Percentiles rank a stretch among this genome's conserved stretches.
phyloP scores from a whole-genome alignment of 2,888 invertebrate species.

The Eustalomyia histrio region DNA sequence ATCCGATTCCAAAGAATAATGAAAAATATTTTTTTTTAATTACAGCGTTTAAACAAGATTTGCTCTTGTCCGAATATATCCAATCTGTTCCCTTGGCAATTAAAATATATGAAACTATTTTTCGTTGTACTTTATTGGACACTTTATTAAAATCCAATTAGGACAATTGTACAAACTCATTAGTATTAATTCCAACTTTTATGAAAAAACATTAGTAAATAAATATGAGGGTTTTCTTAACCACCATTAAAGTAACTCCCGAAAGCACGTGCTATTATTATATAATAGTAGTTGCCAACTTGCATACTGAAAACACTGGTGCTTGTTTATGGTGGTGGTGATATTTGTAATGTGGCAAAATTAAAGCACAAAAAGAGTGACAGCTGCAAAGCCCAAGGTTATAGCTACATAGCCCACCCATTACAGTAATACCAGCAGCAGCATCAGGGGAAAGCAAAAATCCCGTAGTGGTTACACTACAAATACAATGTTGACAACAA shows the following conservation, averaged over 20 bases:
- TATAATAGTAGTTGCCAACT: constrained; percentile 15
- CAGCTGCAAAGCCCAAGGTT: constrained; percentile 68
- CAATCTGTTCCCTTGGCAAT: no score
- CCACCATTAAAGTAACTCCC: constrained; percentile 57
- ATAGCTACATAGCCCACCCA: constrained; percentile 49
- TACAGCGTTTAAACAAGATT: no score
- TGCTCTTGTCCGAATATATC: no score
- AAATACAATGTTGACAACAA: constrained; percentile 60
- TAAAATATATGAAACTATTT: background rate
- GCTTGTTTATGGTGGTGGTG: constrained; percentile 38
- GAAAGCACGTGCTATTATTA: constrained; percentile 38
- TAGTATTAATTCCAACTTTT: constrained; percentile 48
- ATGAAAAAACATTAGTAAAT: constrained; percentile 38
- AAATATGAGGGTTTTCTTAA: constrained; percentile 39
- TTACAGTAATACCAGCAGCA: constrained; percentile 28
- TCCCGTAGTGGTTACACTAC: constrained; percentile 46
- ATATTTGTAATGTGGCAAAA: background rate
- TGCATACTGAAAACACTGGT: background rate
- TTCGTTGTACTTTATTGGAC: constrained; percentile 3
- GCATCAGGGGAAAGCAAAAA: constrained; percentile 24
- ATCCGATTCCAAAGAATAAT: no score
- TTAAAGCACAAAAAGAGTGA: constrained; percentile 53
- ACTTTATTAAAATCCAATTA: constrained; percentile 52
- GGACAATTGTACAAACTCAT: constrained; percentile 50
- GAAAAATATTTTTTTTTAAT: no score